Conservation (phyloP, 2,888 invertebrate species). For the Dicycla oo region DNA sequence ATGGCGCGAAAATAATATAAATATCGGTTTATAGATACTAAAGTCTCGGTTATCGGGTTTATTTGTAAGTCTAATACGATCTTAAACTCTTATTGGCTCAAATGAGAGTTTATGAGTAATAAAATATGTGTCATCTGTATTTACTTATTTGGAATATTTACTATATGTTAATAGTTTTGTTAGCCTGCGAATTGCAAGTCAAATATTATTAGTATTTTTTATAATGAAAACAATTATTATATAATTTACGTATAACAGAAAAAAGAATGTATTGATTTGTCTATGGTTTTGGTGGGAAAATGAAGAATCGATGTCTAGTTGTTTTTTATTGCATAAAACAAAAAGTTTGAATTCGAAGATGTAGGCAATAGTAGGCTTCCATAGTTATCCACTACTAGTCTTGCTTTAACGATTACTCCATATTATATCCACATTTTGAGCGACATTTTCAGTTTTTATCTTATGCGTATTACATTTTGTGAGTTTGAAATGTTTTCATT, state of each 20-base stretch:
- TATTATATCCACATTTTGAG: too few relatives aligned
- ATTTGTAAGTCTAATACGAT: constrained; percentile 50
- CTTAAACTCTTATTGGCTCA: constrained; percentile 54
- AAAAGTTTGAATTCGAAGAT: not conserved
- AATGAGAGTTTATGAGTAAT: constrained; percentile 57
- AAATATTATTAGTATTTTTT: constrained; percentile 63
- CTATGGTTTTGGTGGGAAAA: constrained; percentile 25
- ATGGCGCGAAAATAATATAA: constrained; percentile 39
- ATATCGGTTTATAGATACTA: constrained; percentile 40
- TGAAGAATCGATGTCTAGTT: not conserved
- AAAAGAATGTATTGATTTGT: constrained; percentile 39
- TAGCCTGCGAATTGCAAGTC: constrained; percentile 65
- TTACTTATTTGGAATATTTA: constrained; percentile 67
- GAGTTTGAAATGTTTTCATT: too few relatives aligned
- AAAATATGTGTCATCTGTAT: constrained; percentile 64
- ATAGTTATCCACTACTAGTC: too few relatives aligned
- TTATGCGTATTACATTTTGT: too few relatives aligned
- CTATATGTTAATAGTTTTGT: constrained; percentile 65
- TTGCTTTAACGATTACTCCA: too few relatives aligned
- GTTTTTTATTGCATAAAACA: not conserved
- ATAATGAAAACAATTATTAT: constrained; percentile 44
- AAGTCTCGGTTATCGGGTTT: constrained; percentile 35
- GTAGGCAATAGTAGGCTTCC: not conserved
- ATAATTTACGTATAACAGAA: constrained; percentile 34
- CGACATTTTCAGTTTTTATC: too few relatives aligned